phyloP scores from a whole-genome alignment of 2,888 invertebrate genomes.

The Heliconius cydno region DNA sequence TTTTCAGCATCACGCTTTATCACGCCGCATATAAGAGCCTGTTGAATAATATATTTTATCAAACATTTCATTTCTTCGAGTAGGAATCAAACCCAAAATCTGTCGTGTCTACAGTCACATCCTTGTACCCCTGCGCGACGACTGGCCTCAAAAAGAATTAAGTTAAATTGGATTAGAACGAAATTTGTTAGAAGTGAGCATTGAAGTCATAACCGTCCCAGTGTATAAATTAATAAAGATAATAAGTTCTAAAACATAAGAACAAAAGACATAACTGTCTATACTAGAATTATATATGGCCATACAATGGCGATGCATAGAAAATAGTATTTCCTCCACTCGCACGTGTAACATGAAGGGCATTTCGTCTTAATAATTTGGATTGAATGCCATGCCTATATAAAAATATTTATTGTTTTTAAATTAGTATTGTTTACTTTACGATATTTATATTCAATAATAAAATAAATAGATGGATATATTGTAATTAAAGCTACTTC shows the following conservation, averaged over 20 bases:
- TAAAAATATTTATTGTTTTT: neutral
- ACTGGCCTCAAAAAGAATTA: no score
- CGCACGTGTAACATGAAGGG: slow-evolving; percentile 9
- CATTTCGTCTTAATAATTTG: neutral
- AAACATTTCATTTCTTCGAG: no score
- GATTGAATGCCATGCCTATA: neutral
- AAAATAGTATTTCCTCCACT: slow-evolving; percentile 9
- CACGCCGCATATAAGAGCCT: no score
- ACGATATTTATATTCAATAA: neutral
- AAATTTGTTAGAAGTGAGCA: no score
- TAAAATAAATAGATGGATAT: neutral
- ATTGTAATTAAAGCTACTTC: no score
- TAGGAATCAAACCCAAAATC: no score
- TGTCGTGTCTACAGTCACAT: no score
- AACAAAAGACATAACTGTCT: neutral
- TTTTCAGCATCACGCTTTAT: no score
- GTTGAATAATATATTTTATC: no score
- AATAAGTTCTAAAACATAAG: neutral
- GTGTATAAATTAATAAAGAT: neutral
- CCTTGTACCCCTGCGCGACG: no score
- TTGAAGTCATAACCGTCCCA: no score
- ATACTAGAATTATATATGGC: neutral
- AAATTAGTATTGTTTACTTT: neutral
- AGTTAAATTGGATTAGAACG: no score
- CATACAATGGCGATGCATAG: slow-evolving; percentile 8